Evolutionary conservation across 1,140 invertebrate species (phyloP).

Genomic region (Spodoptera litura): DNA sequence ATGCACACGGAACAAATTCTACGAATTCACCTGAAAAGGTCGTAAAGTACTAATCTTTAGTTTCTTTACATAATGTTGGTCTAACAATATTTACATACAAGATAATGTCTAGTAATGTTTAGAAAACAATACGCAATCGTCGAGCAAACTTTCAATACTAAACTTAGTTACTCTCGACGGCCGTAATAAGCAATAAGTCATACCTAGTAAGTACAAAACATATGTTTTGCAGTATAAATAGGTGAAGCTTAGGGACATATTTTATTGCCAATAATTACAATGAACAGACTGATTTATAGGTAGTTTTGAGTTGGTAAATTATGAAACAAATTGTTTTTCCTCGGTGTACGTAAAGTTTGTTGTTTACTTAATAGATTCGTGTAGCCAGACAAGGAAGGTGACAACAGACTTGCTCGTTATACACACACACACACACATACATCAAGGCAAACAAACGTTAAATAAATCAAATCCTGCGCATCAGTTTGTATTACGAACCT

Average conservation of each 20-base stretch:
- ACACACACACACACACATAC: constrained; percentile 52
- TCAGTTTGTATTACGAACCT: no score
- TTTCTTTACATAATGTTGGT: no score
- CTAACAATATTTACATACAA: not conserved
- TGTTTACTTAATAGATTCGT: constrained; percentile 57
- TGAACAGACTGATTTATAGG: constrained; percentile 54
- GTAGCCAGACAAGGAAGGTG: constrained; percentile 57
- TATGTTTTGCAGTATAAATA: not conserved
- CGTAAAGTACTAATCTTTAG: not conserved
- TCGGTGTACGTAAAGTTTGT: constrained; percentile 56
- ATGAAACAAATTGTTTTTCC: constrained; percentile 51
- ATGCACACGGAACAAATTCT: not conserved
- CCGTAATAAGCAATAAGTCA: constrained; percentile 2
- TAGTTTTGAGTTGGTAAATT: constrained; percentile 55
- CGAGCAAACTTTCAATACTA: not conserved
- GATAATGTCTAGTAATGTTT: not conserved
- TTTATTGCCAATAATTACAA: constrained; percentile 58
- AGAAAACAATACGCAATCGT: constrained; percentile 8
- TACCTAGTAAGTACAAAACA: not conserved
- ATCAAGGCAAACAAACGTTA: constrained; percentile 55
- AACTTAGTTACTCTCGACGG: not conserved
- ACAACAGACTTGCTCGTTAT: constrained; percentile 67
- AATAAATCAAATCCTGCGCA: constrained; percentile 51
- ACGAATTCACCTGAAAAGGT: constrained; percentile 3
- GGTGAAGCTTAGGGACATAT: constrained; percentile 53